Base-by-base conservation (phyloP, 1,140 invertebrate species). In the Musca domestica region DNA sequence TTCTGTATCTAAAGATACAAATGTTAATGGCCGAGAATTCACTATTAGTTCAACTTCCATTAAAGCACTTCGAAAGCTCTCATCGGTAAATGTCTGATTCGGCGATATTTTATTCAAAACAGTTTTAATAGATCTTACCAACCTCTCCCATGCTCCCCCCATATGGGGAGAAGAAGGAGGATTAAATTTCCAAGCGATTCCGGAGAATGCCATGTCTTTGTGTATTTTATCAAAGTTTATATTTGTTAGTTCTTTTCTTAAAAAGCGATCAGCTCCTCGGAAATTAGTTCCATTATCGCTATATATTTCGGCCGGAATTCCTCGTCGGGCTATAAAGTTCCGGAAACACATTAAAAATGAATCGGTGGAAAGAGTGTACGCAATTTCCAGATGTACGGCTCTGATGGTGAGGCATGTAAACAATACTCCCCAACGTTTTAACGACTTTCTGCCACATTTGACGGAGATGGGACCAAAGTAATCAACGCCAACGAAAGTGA, bases 241-340 rank as follows among this genome's bases (percentile, higher is more conserved):
- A 27, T 46, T 27, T 48, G 61, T 52, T 22, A 41, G 34, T 7
- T 70, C 67, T 1, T 41, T 48, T 10, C 63, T 20, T 22, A 80
- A 67, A 61, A 78, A 68, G 0, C 66, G 64, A 56, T 76, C 70
- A 23, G 75, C 76, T 3, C 75, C 74, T 7, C 72, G 52, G 65
- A 83, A 82, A 67, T 78, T 83, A 1, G 76, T 79, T 0, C 74
- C 81, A 68, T 77, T 77, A 70, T 83, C 83, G 17, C 66, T 71
- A 63, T 73, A 77, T 0, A 84, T 71, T 4, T 66, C 66, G 0
- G n/a, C n/a, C n/a, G n/a, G n/a, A n/a, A n/a, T n/a, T n/a, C n/a
- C n/a, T n/a, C n/a, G n/a, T n/a, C n/a, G 30, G 23, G 74, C 74
- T 47, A 69, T 66, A 67, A 74, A 71, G 19, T 72, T 46, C 65